These are phyloP conservation scores for Marcusenius ussheri DNA, from an alignment of 2,113 vertebrate species.

Conservation along the genomic window DNA sequence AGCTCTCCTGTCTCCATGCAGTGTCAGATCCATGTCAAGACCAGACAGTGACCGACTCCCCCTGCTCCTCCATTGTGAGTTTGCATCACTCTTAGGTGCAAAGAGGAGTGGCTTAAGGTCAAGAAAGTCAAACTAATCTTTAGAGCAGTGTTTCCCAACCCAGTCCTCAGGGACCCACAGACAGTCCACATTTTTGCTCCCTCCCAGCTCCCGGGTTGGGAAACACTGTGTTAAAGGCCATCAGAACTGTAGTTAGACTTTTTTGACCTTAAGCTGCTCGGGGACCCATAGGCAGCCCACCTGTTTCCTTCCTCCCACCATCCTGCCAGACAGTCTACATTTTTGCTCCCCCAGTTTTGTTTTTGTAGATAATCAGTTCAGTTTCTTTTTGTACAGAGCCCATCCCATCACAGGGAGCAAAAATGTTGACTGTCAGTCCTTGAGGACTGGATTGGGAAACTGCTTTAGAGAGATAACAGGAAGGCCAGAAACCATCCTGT, in stretches of 20 bases:
- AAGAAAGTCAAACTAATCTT: neutral
- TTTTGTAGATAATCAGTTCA: neutral
- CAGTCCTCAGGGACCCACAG: neutral
- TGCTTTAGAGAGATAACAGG: neutral
- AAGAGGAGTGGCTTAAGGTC: neutral
- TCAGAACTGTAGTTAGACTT: neutral
- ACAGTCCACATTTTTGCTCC: neutral
- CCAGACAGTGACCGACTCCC: neutral
- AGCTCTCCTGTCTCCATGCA: neutral
- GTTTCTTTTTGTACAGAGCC: neutral
- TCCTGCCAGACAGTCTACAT: neutral
- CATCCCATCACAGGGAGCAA: neutral
- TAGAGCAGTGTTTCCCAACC: neutral
- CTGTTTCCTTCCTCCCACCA: neutral
- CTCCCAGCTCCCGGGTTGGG: neutral
- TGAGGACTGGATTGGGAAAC: neutral
- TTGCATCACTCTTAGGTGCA: neutral
- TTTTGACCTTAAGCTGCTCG: neutral
- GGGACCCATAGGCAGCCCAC: neutral
- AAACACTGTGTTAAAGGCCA: neutral
- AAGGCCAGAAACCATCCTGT: neutral
- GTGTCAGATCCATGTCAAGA: too few relatives aligned
- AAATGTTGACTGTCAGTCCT: neutral
- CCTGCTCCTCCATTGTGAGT: neutral
- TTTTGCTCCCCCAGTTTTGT: neutral